Evolutionary conservation across 2,113 vertebrate species (phyloP).

Genomic region (Butastur rufipennis): DNA sequence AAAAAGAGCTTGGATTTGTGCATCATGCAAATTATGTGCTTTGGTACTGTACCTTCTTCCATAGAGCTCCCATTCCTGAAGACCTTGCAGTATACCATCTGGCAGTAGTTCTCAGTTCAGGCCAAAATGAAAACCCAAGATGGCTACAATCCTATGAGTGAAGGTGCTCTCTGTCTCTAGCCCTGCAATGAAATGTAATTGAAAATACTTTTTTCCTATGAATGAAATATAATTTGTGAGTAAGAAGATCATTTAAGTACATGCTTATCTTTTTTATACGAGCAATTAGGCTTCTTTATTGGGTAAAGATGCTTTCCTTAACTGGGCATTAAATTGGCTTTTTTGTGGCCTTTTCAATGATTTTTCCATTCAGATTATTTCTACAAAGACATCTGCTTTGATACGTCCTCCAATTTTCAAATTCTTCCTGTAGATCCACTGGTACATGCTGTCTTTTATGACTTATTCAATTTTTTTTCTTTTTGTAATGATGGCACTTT

Average conservation of each 20-base stretch:
- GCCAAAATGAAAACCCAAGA: background rate
- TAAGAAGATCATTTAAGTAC: background rate
- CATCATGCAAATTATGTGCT: background rate
- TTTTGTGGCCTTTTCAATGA: background rate
- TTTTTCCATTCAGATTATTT: background rate
- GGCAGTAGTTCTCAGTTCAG: background rate
- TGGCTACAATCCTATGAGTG: accelerated
- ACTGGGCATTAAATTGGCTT: background rate
- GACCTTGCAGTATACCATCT: background rate
- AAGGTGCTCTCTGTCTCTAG: background rate
- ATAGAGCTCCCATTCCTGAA: background rate
- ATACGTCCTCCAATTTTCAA: background rate
- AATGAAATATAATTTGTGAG: background rate
- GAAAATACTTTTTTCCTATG: background rate
- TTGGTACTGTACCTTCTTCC: background rate
- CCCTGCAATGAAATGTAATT: background rate
- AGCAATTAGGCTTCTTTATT: background rate
- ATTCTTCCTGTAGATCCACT: background rate
- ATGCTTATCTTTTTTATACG: background rate
- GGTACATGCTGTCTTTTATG: background rate
- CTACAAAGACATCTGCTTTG: background rate
- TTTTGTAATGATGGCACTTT: background rate
- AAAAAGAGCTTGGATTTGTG: background rate
- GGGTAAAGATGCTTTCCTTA: background rate
- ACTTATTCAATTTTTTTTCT: background rate